These are phyloP conservation scores for Drosophila merina DNA, from an alignment of 2,888 invertebrate species.

Conservation along the genomic window DNA sequence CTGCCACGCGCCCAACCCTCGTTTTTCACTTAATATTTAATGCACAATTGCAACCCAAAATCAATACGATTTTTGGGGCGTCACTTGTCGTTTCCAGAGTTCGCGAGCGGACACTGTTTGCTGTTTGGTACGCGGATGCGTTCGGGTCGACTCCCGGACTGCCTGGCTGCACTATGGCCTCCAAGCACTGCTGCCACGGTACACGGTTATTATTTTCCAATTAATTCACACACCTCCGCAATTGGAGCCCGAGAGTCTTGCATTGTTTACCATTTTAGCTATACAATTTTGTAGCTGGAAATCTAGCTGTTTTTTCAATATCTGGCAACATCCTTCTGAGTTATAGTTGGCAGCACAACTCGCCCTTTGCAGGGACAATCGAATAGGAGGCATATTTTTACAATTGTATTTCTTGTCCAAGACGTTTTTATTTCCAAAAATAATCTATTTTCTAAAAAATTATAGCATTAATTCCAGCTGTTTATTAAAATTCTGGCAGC, in stretches of 20 bases:
- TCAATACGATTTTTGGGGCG: constrained; percentile 31
- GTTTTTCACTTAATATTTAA: constrained; percentile 37
- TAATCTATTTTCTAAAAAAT: too few species aligned
- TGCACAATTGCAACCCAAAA: constrained; percentile 45
- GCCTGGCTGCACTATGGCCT: constrained; percentile 19
- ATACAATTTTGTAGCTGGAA: too few species aligned
- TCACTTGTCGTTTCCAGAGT: background rate
- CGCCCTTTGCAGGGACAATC: too few species aligned
- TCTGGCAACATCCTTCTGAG: too few species aligned
- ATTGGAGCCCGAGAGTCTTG: constrained; percentile 17
- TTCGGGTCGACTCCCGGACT: constrained; percentile 4
- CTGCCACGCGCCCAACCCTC: constrained; percentile 39
- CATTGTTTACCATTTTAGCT: constrained; percentile 16
- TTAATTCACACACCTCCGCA: constrained; percentile 35
- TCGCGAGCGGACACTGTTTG: constrained; percentile 8
- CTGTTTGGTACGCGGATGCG: background rate
- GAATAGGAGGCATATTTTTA: too few species aligned
- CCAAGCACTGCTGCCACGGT: constrained; percentile 12
- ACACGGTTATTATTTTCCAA: constrained; percentile 20
- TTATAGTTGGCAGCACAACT: too few species aligned
- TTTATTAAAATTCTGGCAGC: too few species aligned
- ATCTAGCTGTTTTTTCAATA: too few species aligned
- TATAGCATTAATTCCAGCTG: too few species aligned
- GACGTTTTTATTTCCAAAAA: too few species aligned
- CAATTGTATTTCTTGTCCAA: too few species aligned